Evolutionary conservation across 1,140 invertebrate genomes (phyloP).

Genomic region (Neodiprion lecontei): DNA sequence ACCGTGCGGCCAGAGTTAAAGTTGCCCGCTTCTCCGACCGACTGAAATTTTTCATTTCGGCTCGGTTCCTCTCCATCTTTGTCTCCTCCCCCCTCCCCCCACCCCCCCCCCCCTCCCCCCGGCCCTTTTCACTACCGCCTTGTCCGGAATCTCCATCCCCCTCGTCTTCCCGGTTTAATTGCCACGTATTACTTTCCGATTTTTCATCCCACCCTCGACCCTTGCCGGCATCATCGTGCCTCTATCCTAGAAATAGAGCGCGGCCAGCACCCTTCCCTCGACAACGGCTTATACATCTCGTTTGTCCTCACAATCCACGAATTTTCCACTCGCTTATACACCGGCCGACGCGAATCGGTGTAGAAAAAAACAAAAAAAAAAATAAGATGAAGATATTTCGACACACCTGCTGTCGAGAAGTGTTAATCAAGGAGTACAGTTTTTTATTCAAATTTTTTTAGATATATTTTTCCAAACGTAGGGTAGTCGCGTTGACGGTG

Average conservation of each 20-base stretch:
- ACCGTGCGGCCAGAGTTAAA: neutral
- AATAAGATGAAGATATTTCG: no score
- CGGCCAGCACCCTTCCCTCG: neutral
- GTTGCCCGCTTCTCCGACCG: slow-evolving; percentile 22
- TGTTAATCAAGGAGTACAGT: no score
- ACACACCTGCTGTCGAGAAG: no score
- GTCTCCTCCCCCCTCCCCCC: slow-evolving; percentile 22
- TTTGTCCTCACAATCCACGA: neutral
- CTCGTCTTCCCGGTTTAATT: neutral
- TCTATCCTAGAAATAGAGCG: neutral
- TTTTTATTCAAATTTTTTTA: no score
- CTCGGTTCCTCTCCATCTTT: slow-evolving; percentile 24
- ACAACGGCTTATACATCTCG: neutral
- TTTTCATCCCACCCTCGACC: neutral
- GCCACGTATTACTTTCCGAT: neutral
- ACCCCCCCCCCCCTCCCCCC: neutral
- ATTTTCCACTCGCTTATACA: neutral
- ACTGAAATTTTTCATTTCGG: slow-evolving; percentile 46
- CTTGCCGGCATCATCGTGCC: neutral
- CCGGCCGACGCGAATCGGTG: no score
- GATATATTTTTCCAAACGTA: no score
- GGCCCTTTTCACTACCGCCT: neutral
- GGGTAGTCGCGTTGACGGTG: no score
- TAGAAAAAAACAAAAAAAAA: no score
- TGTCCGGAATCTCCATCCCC: neutral